Base-by-base conservation (phyloP, 2,888 invertebrate species). In the Odontocerum albicorne region DNA sequence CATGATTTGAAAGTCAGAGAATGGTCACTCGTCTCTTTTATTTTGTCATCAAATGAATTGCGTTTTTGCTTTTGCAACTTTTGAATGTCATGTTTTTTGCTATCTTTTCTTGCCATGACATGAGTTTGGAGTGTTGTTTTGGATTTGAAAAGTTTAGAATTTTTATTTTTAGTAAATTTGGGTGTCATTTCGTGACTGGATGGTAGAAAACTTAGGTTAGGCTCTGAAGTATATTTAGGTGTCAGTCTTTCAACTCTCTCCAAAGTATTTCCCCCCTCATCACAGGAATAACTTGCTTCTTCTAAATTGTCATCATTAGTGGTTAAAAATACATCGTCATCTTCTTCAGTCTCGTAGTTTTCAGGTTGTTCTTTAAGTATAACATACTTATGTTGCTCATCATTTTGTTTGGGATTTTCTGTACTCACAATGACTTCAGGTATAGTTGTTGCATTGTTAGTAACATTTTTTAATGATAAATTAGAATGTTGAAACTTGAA, bases 211-310 rank as follows among this genome's bases (percentile, higher is more conserved):
- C 76, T 78, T 19, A 78, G 62, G 62, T 78, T 78, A 0, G 77
- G 77, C 61, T 77, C 77, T 0, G 77, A 77, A 0, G 74, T 76
- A 63, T 77, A 78, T 63, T 77, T 78, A 0, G 77, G 77, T 51
- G 77, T 77, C 2, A 66, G 49, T 65, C 73, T 76, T 22, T 66
- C 65, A 0, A 74, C 71, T 60, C 63, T 67, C 19, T 67, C 72
- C n/a, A 52, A 43, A 40, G 44, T 40, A 8, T 45, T 58, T 67
- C 74, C 74, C 36, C 62, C 63, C 43, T 74, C 72, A 56, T 75
- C 74, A 32, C 56, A 53, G 4, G 68, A 60, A 62, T 70, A 75
- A 50, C 70, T 67, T 46, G 72, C 51, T 21, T 57, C 57, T n/a
- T 57, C 57, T 12, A 57, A 43, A 36, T 52, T 27, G n/a, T 49